These are phyloP conservation scores for Otus scops DNA, from an alignment of 2,797 vertebrate genomes.

Conservation along the genomic window DNA sequence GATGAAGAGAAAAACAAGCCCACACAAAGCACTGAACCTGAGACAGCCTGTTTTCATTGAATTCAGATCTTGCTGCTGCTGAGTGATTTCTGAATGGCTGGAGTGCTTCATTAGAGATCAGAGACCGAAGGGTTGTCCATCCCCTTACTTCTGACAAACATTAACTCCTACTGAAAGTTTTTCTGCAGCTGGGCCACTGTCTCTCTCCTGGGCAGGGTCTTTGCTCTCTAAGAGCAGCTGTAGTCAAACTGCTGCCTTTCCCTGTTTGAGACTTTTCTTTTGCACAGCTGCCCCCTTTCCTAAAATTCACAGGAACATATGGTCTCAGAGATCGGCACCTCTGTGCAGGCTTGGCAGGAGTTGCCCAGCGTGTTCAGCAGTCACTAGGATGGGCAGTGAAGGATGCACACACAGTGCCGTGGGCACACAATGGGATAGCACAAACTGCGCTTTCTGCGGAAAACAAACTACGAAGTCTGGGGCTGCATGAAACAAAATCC, in stretches of 20 bases:
- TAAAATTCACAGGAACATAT: not conserved
- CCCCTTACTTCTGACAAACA: not conserved
- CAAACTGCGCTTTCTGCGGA: not conserved
- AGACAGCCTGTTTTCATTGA: not conserved
- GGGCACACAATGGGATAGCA: rapidly evolving
- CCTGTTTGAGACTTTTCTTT: not conserved
- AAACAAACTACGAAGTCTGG: not conserved
- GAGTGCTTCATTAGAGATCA: not conserved
- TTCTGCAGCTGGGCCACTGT: not conserved
- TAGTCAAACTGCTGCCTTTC: not conserved
- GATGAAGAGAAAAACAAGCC: not conserved
- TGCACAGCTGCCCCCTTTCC: not conserved
- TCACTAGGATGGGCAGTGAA: not conserved
- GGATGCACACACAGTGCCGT: not conserved
- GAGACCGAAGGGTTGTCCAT: not conserved
- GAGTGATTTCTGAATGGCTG: not conserved
- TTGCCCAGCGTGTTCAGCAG: not conserved
- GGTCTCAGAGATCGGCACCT: not conserved
- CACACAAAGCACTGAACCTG: not conserved
- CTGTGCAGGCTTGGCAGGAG: not conserved
- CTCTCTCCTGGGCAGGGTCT: not conserved
- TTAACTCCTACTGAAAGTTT: not conserved
- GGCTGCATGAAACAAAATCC: not conserved
- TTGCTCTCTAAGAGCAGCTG: not conserved
- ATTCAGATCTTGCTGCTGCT: not conserved